Conservation (phyloP, 2,113 vertebrate genomes). For the Pelusios castaneus region DNA sequence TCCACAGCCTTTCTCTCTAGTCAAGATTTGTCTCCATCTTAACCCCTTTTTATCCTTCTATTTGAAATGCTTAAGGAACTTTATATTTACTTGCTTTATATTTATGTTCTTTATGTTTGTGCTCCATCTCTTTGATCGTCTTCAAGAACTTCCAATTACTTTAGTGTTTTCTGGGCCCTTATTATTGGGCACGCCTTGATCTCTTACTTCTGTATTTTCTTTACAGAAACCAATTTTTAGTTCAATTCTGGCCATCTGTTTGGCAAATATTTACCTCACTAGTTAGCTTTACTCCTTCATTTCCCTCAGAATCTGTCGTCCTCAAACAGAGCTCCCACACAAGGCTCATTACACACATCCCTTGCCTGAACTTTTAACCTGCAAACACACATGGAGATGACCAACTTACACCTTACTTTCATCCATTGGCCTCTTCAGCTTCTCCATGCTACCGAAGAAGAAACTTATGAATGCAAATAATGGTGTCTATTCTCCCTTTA, state of each 20-base stretch:
- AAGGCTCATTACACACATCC: not conserved
- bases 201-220: constrained; percentile 60
- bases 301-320: not conserved
- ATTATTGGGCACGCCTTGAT: constrained; percentile 41
- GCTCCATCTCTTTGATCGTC: constrained; percentile 39
- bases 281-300: not conserved
- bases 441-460: not conserved
- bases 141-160: constrained; percentile 50
- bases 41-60: not conserved
- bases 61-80: not conserved
- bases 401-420: not conserved
- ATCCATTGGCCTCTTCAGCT: not conserved
- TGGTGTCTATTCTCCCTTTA: not conserved
- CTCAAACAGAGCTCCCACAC: not conserved
- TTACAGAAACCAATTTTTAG: constrained; percentile 53
- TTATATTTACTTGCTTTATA: not conserved
- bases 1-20: not conserved
- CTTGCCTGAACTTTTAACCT: not conserved
- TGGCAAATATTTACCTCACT: not conserved
- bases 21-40: not conserved
- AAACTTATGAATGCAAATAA: not conserved
- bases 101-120: constrained; percentile 43
- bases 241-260: rapidly evolving
- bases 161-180: constrained; percentile 36
- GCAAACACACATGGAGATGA: not conserved